Conservation (phyloP, 2,888 invertebrate species). For the Pycnomerus fuliginosus region DNA sequence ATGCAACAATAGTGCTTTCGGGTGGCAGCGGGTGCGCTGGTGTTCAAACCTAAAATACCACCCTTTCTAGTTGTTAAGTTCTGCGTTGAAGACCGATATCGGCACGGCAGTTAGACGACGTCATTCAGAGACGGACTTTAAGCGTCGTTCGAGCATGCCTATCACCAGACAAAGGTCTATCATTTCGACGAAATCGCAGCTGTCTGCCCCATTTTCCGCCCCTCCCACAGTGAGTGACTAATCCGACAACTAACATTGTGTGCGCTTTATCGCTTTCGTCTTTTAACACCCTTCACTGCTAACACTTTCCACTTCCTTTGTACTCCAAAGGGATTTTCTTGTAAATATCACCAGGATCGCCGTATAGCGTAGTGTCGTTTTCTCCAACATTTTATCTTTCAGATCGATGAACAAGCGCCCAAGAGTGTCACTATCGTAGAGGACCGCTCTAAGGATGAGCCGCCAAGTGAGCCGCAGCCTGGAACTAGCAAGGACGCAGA, state of each 20-base stretch:
- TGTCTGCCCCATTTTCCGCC: slow-evolving; percentile 53
- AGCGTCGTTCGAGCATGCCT: slow-evolving; percentile 48
- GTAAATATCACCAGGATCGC: too few relatives aligned
- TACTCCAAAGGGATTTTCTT: too few relatives aligned
- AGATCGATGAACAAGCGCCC: neutral
- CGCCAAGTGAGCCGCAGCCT: slow-evolving; percentile 43
- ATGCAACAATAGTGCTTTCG: too few relatives aligned
- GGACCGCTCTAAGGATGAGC: slow-evolving; percentile 15
- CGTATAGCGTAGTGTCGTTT: neutral
- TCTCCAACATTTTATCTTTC: neutral
- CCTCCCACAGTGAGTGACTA: slow-evolving; percentile 52
- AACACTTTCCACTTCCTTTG: slow-evolving; percentile 2
- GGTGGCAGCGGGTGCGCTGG: too few relatives aligned
- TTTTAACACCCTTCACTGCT: slow-evolving; percentile 2
- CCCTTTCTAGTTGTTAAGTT: slow-evolving; percentile 73
- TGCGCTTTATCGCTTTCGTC: slow-evolving; percentile 1
- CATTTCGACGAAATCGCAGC: slow-evolving; percentile 52
- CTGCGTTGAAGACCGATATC: slow-evolving; percentile 76
- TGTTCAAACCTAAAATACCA: too few relatives aligned
- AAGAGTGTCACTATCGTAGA: slow-evolving; percentile 39
- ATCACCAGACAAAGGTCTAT: slow-evolving; percentile 51
- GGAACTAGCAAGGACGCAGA: slow-evolving; percentile 49
- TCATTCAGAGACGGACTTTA: slow-evolving; percentile 32
- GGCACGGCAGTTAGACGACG: slow-evolving; percentile 52
- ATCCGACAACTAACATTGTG: slow-evolving; percentile 23